Conservation (phyloP, 1,140 invertebrate genomes). For the Leucophenga varia region DNA sequence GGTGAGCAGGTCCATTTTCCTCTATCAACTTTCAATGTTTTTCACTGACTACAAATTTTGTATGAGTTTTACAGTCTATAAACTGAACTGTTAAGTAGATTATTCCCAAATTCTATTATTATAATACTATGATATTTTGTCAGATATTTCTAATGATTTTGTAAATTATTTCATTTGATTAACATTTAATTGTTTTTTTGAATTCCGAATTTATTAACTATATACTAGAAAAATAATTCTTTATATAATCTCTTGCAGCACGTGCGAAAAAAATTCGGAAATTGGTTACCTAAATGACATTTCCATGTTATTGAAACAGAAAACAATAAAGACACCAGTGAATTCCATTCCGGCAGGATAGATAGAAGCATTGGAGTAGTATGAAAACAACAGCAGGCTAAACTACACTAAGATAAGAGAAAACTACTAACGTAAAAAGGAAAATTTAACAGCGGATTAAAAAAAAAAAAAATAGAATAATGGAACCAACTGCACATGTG, state of each 20-base stretch:
- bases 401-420: too few relatives aligned
- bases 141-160: conserved; percentile 2
- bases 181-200: background rate
- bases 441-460: background rate
- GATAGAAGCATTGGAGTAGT: conserved; percentile 24
- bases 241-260: conserved; percentile 15
- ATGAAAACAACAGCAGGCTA: conserved; percentile 12
- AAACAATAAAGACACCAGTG: conserved; percentile 38
- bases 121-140: too few relatives aligned
- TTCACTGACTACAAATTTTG: too few relatives aligned
- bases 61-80: too few relatives aligned
- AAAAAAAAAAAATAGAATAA: conserved; percentile 31
- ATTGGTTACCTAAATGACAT: conserved; percentile 22
- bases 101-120: too few relatives aligned
- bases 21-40: too few relatives aligned
- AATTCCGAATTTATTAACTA: too few relatives aligned
- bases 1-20: too few relatives aligned
- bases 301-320: conserved; percentile 26
- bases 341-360: conserved; percentile 14
- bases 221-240: too few relatives aligned
- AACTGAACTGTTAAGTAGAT: too few relatives aligned
- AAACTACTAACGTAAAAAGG: too few relatives aligned
- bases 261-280: conserved; percentile 21
- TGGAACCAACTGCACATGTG: conserved; percentile 42
- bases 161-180: background rate